These are phyloP conservation scores for Portunus trituberculatus DNA, from an alignment of 1,140 invertebrate species.

Conservation along the genomic window DNA sequence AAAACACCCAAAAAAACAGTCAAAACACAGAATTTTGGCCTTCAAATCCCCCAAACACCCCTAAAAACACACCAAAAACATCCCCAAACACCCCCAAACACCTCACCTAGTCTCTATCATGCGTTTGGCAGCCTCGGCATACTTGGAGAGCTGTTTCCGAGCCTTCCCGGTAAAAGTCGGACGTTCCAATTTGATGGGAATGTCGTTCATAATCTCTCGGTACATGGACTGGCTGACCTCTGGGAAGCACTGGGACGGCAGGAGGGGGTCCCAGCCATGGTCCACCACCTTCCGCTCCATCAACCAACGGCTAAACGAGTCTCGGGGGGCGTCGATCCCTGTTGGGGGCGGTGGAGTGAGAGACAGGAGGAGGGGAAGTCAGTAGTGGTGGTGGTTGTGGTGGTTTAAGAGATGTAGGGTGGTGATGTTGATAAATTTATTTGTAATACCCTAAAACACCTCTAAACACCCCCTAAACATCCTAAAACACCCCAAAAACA, in stretches of 20 bases:
- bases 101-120: conserved; percentile 92
- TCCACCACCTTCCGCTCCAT: conserved; percentile 97
- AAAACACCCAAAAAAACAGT: too few relatives aligned
- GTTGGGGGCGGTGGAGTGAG: conserved; percentile 55
- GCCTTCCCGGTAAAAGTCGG: conserved; percentile 96
- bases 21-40: too few relatives aligned
- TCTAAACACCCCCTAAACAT: too few relatives aligned
- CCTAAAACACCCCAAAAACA: too few relatives aligned
- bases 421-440: too few relatives aligned
- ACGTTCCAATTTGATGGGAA: conserved; percentile 96
- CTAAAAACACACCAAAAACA: neutral
- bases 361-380: too few relatives aligned
- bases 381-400: too few relatives aligned
- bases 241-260: conserved; percentile 94
- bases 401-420: too few relatives aligned
- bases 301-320: conserved; percentile 97
- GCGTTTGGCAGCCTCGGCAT: conserved; percentile 97
- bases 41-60: neutral
- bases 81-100: neutral
- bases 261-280: conserved; percentile 87
- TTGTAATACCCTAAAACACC: too few relatives aligned
- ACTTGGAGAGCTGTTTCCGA: conserved; percentile 95
- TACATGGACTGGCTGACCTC: conserved; percentile 98
- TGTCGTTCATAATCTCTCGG: conserved; percentile 98
- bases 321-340: conserved; percentile 96